Base-by-base conservation (phyloP, 2,113 vertebrate genomes). In the Sterna hirundo region DNA sequence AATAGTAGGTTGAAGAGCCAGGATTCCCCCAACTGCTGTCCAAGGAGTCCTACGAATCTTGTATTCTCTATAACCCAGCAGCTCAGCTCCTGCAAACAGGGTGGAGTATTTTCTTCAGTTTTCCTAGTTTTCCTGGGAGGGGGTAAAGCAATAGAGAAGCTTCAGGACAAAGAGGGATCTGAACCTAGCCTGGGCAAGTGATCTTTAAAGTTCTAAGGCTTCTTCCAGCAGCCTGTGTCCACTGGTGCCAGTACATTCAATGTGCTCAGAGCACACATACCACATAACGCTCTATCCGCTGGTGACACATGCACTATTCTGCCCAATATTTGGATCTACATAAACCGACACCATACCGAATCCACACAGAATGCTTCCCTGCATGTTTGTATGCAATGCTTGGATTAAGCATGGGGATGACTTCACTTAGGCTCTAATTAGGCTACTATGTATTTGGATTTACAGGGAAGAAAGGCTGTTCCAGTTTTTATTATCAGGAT, bases 391-490 rank as follows among this genome's bases (percentile, higher is more conserved):
- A 75, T 8, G 42, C 57, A 76, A 52, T 23, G 12, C 64, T 90
- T 82, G 65, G 26, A 88, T 54, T 49, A 84, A 86, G 36, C 34
- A 80, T 2, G 8, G n/a, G 13, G 18, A 66, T 77, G n/a, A 86
- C 46, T 88, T 90, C 34, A 57, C 27, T 90, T 77, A 61, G 40
- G 47, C 15, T 90, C 42, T 82, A 85, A 79, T 76, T 60, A 92
- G 23, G 64, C 40, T 84, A 42, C 36, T 61, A 36, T 11, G 15
- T 62, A 81, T 32, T 81, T 70, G 19, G 52, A 90, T 71, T 91
- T 88, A 88, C 18, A 88, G 32, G 27, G 27, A 88, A 83, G 51
- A 93, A 9, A 80, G 13, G 20, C 4, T 86, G 42, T 23, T 66
- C 8, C 15, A 74, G 14, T 47, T 83, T 88, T 77, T 44, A 66